phyloP scores from a whole-genome alignment of 2,888 invertebrate species.

The Nezara viridula region DNA sequence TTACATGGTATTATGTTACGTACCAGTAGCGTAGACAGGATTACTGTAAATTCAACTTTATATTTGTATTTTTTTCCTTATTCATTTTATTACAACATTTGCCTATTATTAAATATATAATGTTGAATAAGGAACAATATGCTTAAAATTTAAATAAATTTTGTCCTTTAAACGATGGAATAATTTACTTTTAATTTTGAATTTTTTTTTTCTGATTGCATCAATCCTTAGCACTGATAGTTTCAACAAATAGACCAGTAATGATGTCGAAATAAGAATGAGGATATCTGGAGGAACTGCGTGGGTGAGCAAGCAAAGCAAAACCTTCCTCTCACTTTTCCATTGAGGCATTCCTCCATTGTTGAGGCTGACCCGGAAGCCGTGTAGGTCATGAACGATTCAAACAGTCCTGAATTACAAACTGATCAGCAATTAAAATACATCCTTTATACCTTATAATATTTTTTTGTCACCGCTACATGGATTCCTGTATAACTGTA shows the following conservation, averaged over 20 bases:
- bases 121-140: no score
- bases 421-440: neutral
- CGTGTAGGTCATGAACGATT: neutral
- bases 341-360: slow-evolving; percentile 17
- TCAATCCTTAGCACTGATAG: no score
- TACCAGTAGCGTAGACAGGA: no score
- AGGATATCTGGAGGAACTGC: neutral
- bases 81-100: no score
- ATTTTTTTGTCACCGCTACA: neutral
- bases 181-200: no score
- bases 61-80: no score
- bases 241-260: neutral
- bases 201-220: no score
- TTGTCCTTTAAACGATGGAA: no score
- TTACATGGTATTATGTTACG: no score
- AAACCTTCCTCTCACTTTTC: slow-evolving; percentile 29
- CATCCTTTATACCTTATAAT: neutral
- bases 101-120: no score
- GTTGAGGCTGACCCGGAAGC: neutral
- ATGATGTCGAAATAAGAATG: neutral
- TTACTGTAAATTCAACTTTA: no score
- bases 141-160: no score
- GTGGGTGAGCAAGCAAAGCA: slow-evolving; percentile 5
- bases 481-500: neutral
- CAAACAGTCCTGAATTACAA: neutral